Percentiles rank a stretch among this genome's conserved stretches.
phyloP scores from a whole-genome alignment of 2,113 vertebrate genomes.

The Saguinus imperator region DNA sequence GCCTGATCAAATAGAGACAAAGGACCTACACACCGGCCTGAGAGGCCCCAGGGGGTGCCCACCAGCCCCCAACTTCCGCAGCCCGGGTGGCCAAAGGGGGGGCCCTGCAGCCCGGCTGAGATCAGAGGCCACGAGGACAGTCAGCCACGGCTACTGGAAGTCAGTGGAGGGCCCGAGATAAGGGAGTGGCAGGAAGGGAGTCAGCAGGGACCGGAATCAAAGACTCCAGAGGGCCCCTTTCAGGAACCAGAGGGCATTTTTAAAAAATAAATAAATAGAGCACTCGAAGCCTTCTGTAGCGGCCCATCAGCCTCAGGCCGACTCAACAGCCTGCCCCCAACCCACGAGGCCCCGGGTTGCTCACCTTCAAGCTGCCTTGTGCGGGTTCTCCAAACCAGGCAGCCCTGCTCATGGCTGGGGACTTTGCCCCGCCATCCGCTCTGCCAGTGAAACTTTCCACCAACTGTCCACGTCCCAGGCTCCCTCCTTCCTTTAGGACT shows the following conservation, averaged over 20 bases:
- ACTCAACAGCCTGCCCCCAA: neutral
- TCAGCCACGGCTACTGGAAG: neutral
- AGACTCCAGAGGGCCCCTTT: neutral
- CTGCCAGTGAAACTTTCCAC: neutral
- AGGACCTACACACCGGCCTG: neutral
- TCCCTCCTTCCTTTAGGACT: neutral
- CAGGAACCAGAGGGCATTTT: neutral
- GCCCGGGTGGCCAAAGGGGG: neutral
- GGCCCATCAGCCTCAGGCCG: neutral
- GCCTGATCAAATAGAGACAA: constrained; percentile 58
- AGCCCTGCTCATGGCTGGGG: neutral
- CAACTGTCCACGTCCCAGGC: neutral
- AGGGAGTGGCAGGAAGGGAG: neutral
- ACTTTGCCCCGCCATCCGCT: neutral
- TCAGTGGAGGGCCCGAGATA: neutral
- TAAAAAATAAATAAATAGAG: neutral
- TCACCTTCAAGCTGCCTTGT: neutral
- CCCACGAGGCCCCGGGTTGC: accelerated
- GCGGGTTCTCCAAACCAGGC: neutral
- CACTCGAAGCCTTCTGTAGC: neutral
- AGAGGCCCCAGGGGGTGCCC: neutral
- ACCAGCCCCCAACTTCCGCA: neutral
- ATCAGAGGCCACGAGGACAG: constrained; percentile 13
- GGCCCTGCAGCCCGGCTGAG: neutral
- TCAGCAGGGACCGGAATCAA: neutral